Conservation (phyloP, 2,797 vertebrate genomes). For the Onychomys torridus region DNA sequence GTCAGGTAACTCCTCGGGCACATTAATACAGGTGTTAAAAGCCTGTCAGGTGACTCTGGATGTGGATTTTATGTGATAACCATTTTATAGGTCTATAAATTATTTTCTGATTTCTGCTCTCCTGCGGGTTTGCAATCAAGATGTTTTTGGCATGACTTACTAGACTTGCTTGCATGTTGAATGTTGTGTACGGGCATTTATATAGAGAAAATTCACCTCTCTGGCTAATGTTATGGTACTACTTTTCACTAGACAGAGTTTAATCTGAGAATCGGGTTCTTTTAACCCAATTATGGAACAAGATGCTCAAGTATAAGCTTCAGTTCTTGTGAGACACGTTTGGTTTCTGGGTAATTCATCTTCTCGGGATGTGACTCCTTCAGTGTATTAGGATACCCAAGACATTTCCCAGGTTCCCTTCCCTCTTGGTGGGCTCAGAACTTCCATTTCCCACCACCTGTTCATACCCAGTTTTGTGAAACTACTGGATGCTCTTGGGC, state of each 20-base stretch:
- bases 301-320: background rate
- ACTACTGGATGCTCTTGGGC: background rate
- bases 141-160: background rate
- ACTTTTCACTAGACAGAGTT: background rate
- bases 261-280: background rate
- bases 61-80: background rate
- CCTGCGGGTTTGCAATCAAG: background rate
- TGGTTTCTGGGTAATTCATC: conserved; percentile 5
- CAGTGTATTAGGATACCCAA: background rate
- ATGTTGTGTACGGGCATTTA: background rate
- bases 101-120: background rate
- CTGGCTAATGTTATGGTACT: conserved; percentile 21
- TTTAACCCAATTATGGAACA: background rate
- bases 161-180: conserved; percentile 12
- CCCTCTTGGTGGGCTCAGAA: background rate
- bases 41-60: background rate
- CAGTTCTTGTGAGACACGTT: background rate
- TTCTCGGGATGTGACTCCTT: background rate
- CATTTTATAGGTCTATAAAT: conserved; percentile 18
- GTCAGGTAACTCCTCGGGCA: conserved; percentile 14
- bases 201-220: conserved; percentile 16
- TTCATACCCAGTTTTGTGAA: background rate
- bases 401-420: background rate
- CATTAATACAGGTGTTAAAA: conserved; percentile 11
- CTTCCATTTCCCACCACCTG: background rate